These are phyloP conservation scores for Palythoa caribaeorum DNA, from an alignment of 92 coral and sea anemone genomes.

Conservation along the genomic window DNA sequence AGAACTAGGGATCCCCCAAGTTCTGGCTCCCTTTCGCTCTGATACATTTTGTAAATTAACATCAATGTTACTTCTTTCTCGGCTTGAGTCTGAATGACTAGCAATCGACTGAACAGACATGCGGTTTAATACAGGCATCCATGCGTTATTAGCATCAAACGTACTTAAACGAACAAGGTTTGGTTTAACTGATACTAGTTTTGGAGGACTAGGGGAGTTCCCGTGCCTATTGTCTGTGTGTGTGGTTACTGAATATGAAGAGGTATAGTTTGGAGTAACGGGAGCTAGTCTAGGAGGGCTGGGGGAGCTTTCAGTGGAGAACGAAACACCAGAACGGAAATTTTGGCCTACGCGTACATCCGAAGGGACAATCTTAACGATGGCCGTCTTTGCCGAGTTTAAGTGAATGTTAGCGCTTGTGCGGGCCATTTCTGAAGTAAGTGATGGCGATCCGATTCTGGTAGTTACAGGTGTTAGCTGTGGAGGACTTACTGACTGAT, in stretches of 20 bases:
- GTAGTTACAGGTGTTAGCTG: constrained; percentile 33
- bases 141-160: not conserved
- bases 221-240: not conserved
- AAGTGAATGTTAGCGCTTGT: not conserved
- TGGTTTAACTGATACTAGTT: not conserved
- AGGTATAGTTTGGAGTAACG: not conserved
- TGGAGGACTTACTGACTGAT: constrained; percentile 26
- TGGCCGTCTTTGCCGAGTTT: not conserved
- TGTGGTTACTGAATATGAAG: not conserved
- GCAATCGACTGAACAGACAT: constrained; percentile 1
- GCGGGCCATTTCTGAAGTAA: not conserved
- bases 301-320: constrained; percentile 7
- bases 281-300: constrained; percentile 28
- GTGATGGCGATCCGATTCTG: constrained; percentile 9
- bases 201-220: constrained; percentile 34
- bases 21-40: not conserved
- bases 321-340: not conserved
- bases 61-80: not conserved
- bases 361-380: not conserved
- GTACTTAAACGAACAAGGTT: constrained; percentile 5
- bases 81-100: not conserved
- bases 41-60: not conserved
- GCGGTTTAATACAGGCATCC: constrained; percentile 44
- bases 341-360: not conserved
- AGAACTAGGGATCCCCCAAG: not conserved